Evolutionary conservation across 2,113 vertebrate species (phyloP).

Genomic region (Istiophorus platypterus): DNA sequence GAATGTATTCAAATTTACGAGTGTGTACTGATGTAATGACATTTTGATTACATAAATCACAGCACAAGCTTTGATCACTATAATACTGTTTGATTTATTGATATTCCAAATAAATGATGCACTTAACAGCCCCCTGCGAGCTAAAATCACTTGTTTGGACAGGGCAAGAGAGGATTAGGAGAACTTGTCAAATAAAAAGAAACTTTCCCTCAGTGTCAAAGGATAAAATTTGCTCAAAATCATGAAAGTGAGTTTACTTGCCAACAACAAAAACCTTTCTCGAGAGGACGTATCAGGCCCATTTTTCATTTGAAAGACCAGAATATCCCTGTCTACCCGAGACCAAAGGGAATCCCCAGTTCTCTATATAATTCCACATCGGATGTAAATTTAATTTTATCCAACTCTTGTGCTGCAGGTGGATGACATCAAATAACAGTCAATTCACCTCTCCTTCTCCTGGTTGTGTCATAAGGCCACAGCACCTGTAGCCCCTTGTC

Average conservation of each 20-base stretch:
- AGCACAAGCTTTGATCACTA: slow-evolving; percentile 38
- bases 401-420: not conserved
- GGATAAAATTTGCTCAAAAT: slow-evolving; percentile 28
- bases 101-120: slow-evolving; percentile 53
- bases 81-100: slow-evolving; percentile 47
- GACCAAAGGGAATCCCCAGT: slow-evolving; percentile 18
- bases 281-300: slow-evolving; percentile 16
- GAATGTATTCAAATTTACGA: not conserved
- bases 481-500: slow-evolving; percentile 13
- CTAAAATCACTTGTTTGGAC: slow-evolving; percentile 52
- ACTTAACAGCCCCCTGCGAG: slow-evolving; percentile 73
- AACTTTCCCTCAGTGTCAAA: slow-evolving; percentile 9
- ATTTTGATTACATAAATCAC: slow-evolving; percentile 53
- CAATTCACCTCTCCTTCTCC: slow-evolving; percentile 19
- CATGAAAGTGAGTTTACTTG: not conserved
- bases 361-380: slow-evolving; percentile 29
- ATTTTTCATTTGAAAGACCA: slow-evolving; percentile 53
- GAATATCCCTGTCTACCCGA: slow-evolving; percentile 32
- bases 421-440: slow-evolving; percentile 30
- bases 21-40: not conserved
- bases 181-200: slow-evolving; percentile 40
- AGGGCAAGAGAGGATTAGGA: slow-evolving; percentile 12
- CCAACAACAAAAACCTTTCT: slow-evolving; percentile 31
- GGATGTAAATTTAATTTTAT: slow-evolving; percentile 14
- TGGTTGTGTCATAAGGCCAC: slow-evolving; percentile 4